Evolutionary conservation across 2,113 vertebrate species (phyloP).

Genomic region (Pelodiscus sinensis): DNA sequence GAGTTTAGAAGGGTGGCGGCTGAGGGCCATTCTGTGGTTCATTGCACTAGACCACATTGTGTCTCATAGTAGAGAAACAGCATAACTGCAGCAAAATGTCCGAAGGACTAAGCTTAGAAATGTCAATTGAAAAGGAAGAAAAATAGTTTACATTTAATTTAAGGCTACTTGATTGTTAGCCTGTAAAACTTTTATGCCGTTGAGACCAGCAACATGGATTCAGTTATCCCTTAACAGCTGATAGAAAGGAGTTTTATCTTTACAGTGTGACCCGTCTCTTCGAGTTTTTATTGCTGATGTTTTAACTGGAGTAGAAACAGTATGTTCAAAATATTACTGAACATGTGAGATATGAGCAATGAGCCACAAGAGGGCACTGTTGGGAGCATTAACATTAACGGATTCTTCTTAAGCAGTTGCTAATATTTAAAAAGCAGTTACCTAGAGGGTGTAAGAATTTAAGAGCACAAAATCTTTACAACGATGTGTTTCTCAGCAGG

Average conservation of each 20-base stretch:
- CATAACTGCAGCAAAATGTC: background rate
- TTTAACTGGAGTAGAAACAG: accelerated
- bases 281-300: background rate
- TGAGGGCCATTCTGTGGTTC: background rate
- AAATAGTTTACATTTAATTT: background rate
- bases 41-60: background rate
- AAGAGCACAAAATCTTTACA: background rate
- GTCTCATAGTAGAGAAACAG: background rate
- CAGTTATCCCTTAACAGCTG: accelerated
- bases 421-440: accelerated
- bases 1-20: background rate
- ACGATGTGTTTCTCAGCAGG: background rate
- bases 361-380: conserved; percentile 51
- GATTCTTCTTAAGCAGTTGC: accelerated
- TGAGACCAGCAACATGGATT: background rate
- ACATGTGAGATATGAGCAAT: background rate
- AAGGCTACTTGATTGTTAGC: background rate
- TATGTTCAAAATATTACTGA: background rate
- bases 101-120: background rate
- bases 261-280: accelerated
- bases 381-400: background rate
- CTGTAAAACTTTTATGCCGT: background rate
- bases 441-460: background rate
- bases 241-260: background rate
- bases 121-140: accelerated